Evolutionary conservation across 2,797 vertebrate genomes (phyloP).

Genomic region (Aselliscus stoliczkanus): DNA sequence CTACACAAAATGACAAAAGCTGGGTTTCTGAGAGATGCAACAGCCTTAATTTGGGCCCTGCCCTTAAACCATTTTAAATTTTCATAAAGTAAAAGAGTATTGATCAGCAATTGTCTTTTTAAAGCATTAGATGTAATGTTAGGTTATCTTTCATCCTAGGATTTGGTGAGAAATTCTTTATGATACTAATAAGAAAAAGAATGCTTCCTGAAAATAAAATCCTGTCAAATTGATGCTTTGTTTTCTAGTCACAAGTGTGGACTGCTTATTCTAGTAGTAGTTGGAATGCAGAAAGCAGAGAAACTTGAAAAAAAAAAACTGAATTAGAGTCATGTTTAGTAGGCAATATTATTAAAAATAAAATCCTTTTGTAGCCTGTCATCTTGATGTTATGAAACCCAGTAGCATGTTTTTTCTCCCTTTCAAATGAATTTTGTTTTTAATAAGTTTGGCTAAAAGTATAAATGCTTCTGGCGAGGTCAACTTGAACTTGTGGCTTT

Average conservation of each 20-base stretch:
- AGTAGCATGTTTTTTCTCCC: conserved; percentile 62
- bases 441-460: conserved; percentile 77
- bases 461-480: conserved; percentile 77
- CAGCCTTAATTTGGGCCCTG: not conserved
- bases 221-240: conserved; percentile 59
- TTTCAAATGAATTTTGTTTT: conserved; percentile 76
- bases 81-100: not conserved
- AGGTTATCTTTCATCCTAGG: conserved; percentile 62
- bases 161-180: conserved; percentile 54
- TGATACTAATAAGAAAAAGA: conserved; percentile 63
- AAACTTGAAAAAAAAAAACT: conserved; percentile 20
- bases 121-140: conserved; percentile 65
- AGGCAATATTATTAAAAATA: conserved; percentile 70
- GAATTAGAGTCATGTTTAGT: conserved; percentile 65
- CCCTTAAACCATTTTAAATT: conserved; percentile 11
- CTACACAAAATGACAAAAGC: not conserved
- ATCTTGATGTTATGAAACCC: conserved; percentile 78
- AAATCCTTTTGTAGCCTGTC: conserved; percentile 63
- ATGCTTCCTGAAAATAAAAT: conserved; percentile 68
- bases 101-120: conserved; percentile 53
- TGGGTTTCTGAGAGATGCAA: not conserved
- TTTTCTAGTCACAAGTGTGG: conserved; percentile 66
- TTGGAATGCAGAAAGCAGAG: conserved; percentile 35
- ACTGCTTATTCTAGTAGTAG: conserved; percentile 22
- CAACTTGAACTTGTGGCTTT: conserved; percentile 81